Evolutionary conservation across 2,888 invertebrate species (phyloP), one percentile per base, ranked within the genome.

Genomic region (Agrilus biguttatus): DNA sequence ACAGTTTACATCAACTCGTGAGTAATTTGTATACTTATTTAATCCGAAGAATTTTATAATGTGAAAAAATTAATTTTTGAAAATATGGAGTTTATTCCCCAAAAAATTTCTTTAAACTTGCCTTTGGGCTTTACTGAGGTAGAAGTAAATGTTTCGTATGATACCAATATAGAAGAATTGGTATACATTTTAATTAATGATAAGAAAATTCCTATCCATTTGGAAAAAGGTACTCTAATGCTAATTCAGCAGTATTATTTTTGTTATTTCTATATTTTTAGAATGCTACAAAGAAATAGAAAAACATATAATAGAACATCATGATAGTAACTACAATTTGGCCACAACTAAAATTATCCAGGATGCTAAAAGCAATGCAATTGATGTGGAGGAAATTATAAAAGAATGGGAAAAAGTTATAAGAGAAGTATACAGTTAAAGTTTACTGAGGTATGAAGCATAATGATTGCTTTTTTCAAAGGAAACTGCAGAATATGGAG

Each of bases 401-500:
- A 81, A 81, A 55, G 75, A 77, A 54, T 88, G 87, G 77, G 88
- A 89, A 58, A 82, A 80, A 50, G 65, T 77, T 7, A 89, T 84
- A 61, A 83, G 80, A 56, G 72, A 76, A 59, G 74, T 73, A 57
- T 58, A 56, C 55, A 36, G 37, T 14, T 40, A 14, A 8, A 19
- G 8, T 23, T 23, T 36, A 39, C 33, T 33, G 40, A 13, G 28
- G 8, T 42, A 12, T 14, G 28, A 32, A 40, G 34, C 42, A 43
- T 33, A 14, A 17, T 42, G 37, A 21, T 13, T 19, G 14, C 32
- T 40, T 38, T 37, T 38, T 45, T 42, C 43, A n/a, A 46, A 87
- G 58, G 88, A 92, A 67, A 81, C 89, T 8, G 71, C 82, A 37
- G 84, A 85, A 56, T 89, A 82, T 72, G 85, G 88, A 0, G 87